Evolutionary conservation across 2,888 invertebrate species (phyloP), one percentile per base, ranked within the genome.

Genomic region (Aelia acuminata): DNA sequence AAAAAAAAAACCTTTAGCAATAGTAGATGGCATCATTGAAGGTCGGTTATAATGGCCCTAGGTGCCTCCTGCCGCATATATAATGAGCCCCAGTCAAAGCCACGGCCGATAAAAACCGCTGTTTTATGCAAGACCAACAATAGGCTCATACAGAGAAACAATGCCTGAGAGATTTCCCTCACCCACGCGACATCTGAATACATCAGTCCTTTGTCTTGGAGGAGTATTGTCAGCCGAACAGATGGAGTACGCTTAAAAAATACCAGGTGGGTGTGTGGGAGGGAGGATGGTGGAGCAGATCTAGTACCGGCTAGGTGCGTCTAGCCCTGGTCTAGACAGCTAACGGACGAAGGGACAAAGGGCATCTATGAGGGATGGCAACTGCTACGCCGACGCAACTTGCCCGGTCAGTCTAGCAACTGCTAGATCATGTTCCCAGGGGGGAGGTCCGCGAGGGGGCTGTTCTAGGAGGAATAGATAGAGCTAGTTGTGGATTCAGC

Each of bases 171-270:
- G 80, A 47, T 80, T 80, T 80, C 80, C 80, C 80, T 80, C 80
- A 47, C 80, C 80, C 80, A 80, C 80, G 80, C 80, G 80, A 80
- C 80, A 80, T 80, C 80, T 80, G 80, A 80, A 80, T 80, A 80
- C 80, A 80, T 80, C 80, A 80, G 80, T 20, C 80, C 80, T 80
- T 80, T 80, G 80, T 80, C 80, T 80, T 80, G 80, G 80, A 80
- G 80, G 80, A 80, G 80, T 39, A 80, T 80, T 80, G 80, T 80
- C 80, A 80, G 80, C 80, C 80, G 80, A 80, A 80, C 80, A 80
- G 80, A 80, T 80, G 80, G 80, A 80, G 80, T 80, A 80, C 80
- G 80, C 43, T 11, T 43, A 80, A 80, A 80, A 80, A 80, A 47
- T 47, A 80, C 80, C 80, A 80, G 80, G 80, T 80, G 80, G 80